Evolutionary conservation across 1,140 invertebrate genomes (phyloP), one percentile per base, ranked within the genome.

Genomic region (Eupeodes corollae): DNA sequence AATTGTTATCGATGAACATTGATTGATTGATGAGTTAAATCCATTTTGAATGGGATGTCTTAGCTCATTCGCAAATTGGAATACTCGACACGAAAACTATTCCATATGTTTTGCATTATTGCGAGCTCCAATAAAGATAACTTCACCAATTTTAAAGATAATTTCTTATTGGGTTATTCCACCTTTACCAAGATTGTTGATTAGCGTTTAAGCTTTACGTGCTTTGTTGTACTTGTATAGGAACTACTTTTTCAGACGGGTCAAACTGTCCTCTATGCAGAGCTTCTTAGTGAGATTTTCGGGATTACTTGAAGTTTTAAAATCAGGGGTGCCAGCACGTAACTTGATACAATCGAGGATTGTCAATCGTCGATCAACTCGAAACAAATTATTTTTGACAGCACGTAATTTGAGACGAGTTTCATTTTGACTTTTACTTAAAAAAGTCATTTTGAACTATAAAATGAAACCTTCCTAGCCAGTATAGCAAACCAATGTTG

Each of bases 131-230:
- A 82, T 12, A 95, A 72, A 52, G 88, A n/a, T n/a, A n/a, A n/a
- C n/a, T n/a, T n/a, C 82, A 31, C 76, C 75, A 33, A 86, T 77
- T 56, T 78, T 88, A 0, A 80, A 80, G 8, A 93, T 72, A 48
- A 94, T 88, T 69, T 93, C 89, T 52, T 84, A 78, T n/a, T 79
- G 73, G 8, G 79, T 80, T n/a, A 92, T 86, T 13, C 85, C 81
- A 19, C 83, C 83, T 59, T 93, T 88, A 1, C 84, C 86, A 13
- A 94, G 70, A 67, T 90, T 93, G 32, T 82, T 84, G 13, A 88
- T 91, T 3, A 97, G 71, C 54, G 96, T 92, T 61, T 93, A 87
- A 1, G 91, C 90, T 71, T 97, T 92, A 46, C 88, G 80, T 26
- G 84, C 73, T 73, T 53, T 84, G 78, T 26, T 86, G 70, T 35